phyloP scores from a whole-genome alignment of 2,113 vertebrate genomes.

The Oncorhynchus gorbuscha region DNA sequence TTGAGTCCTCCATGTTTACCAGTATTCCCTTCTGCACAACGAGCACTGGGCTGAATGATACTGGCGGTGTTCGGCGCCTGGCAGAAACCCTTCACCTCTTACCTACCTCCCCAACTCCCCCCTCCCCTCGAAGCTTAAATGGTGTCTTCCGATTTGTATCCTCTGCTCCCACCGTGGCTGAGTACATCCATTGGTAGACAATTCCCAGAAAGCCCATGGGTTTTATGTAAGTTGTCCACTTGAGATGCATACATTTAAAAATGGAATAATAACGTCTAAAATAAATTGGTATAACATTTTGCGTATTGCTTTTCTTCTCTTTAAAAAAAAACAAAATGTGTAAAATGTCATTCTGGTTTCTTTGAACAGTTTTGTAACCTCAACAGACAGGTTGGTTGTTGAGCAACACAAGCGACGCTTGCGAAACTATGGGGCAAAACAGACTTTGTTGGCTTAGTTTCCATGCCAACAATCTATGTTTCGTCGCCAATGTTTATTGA shows the following conservation, averaged over 20 bases:
- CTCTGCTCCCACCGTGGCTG: slow-evolving; percentile 37
- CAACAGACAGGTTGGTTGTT: too few species aligned
- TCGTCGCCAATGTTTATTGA: too few species aligned
- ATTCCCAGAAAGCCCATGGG: slow-evolving; percentile 59
- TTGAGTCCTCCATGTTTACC: slow-evolving; percentile 75
- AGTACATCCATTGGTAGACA: slow-evolving; percentile 47
- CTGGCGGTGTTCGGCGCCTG: slow-evolving; percentile 52
- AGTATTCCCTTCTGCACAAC: slow-evolving; percentile 75
- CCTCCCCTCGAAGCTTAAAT: slow-evolving; percentile 40
- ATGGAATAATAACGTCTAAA: slow-evolving; percentile 70
- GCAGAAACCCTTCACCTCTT: slow-evolving; percentile 48
- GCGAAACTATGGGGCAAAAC: too few species aligned
- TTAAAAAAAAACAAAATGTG: background rate
- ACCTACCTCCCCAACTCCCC: background rate
- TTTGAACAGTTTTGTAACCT: background rate
- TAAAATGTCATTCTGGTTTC: background rate
- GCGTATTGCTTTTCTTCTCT: background rate
- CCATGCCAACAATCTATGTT: too few species aligned
- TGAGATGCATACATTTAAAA: slow-evolving; percentile 66
- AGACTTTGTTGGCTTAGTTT: too few species aligned
- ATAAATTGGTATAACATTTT: slow-evolving; percentile 43
- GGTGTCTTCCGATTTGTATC: slow-evolving; percentile 48
- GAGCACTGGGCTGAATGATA: slow-evolving; percentile 58
- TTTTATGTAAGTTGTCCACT: slow-evolving; percentile 66
- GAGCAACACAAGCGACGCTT: too few species aligned